Evolutionary conservation across 2,797 vertebrate species (phyloP), one percentile per base, ranked within the genome.

Genomic region (Oreochromis grahami): DNA sequence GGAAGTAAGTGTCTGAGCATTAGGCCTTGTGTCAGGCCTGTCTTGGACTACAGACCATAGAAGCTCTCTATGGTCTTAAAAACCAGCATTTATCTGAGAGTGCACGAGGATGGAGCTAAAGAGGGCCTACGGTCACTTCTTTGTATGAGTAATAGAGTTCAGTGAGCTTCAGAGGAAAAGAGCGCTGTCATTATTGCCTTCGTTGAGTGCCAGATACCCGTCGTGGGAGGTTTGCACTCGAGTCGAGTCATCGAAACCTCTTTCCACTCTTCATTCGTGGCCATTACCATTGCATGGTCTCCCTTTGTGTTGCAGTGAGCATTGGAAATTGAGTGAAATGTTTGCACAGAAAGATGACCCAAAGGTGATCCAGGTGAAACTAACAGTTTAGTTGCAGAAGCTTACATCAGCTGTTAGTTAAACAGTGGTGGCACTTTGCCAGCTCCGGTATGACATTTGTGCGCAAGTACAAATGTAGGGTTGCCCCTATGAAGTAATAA

Each of bases 21-120:
- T 9, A 9, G 26, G 24, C 26, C 38, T 76, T 1, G 15, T 48
- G 24, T 19, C 14, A 41, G 17, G 8, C 13, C 70, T 85, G 84
- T 72, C 89, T 84, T 86, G 58, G 84, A 87, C 55, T 38, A 84
- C 65, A 84, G 86, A 84, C 2, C 78, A 58, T 48, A 82, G 81
- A 84, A 84, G 83, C 84, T 70, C 77, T 90, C 51, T 60, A 70
- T 50, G 68, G 87, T 85, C 85, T 92, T 65, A 56, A 32, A 80
- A 83, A 45, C 1, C 45, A 24, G 38, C 21, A 6, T 26, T 36
- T n/a, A 50, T 65, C 14, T 34, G 14, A 21, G 21, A 38, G 19
- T 50, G 0, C 0, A 63, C 0, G 2, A 0, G 12, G 53, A 48
- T 32, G 21, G 14, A 45, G 38, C 34, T 29, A 43, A 0, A 15